phyloP scores from a whole-genome alignment of 2,113 vertebrate genomes.

The Trichomycterus rosablanca region DNA sequence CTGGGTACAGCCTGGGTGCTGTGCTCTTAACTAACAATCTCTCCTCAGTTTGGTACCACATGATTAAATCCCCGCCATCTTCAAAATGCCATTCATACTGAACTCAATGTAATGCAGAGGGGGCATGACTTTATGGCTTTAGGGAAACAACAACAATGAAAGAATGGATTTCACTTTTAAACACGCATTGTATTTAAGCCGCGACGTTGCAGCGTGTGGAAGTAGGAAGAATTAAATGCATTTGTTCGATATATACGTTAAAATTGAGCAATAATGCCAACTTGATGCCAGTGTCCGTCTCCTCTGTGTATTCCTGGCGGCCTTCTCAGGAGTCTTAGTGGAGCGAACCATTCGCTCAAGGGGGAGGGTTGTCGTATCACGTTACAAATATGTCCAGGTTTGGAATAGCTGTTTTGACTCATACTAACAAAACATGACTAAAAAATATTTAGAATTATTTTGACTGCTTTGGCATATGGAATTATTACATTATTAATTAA shows the following conservation, averaged over 20 bases:
- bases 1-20: background rate
- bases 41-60: conserved; percentile 9
- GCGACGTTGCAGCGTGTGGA: no score
- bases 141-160: background rate
- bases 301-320: background rate
- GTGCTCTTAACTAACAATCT: background rate
- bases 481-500: no score
- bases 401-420: no score
- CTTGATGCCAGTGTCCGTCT: background rate
- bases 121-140: conserved; percentile 3
- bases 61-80: conserved; percentile 35
- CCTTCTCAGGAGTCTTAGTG: background rate
- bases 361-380: no score
- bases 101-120: conserved; percentile 2
- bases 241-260: no score
- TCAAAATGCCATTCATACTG: conserved; percentile 23
- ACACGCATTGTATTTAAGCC: background rate
- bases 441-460: no score
- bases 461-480: no score
- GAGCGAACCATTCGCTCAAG: conserved; percentile 1
- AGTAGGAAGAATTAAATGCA: no score
- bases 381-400: no score
- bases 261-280: no score
- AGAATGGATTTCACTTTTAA: no score
- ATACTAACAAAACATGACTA: no score